Evolutionary conservation across 2,797 vertebrate species (phyloP).

Genomic region (Eurystomus glaucurus): DNA sequence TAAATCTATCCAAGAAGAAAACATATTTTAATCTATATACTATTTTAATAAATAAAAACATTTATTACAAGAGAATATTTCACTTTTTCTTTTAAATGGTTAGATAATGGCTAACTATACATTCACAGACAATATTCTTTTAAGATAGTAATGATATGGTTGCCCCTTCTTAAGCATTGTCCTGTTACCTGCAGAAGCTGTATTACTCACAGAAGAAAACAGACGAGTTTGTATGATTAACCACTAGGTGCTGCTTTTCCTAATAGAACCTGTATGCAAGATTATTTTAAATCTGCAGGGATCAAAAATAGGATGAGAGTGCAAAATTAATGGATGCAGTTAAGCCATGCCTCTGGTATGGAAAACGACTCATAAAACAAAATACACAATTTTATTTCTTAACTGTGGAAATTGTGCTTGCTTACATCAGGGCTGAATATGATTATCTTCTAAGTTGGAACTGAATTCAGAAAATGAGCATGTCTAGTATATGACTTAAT

Average conservation of each 20-base stretch:
- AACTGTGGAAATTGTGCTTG: not conserved
- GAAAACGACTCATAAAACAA: not conserved
- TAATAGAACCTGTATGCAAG: not conserved
- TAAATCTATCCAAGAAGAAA: not conserved
- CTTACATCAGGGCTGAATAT: not conserved
- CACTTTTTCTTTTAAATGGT: not conserved
- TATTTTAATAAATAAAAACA: not conserved
- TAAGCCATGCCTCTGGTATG: not conserved
- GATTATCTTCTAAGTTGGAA: not conserved
- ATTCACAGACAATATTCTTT: not conserved
- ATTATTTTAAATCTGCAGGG: not conserved
- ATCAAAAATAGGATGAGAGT: not conserved
- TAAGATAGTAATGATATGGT: not conserved
- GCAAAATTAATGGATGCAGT: not conserved
- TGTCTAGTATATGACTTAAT: not conserved
- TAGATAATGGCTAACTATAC: not conserved
- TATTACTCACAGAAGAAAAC: not conserved
- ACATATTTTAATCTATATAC: not conserved
- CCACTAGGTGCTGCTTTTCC: not conserved
- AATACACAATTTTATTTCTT: not conserved
- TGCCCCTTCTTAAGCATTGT: not conserved
- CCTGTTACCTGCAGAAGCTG: not conserved
- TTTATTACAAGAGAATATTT: not conserved
- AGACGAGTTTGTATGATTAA: not conserved
- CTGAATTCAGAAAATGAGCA: not conserved